These are phyloP conservation scores for Echinops telfairi DNA, from an alignment of 2,113 vertebrate species.

Conservation along the genomic window DNA sequence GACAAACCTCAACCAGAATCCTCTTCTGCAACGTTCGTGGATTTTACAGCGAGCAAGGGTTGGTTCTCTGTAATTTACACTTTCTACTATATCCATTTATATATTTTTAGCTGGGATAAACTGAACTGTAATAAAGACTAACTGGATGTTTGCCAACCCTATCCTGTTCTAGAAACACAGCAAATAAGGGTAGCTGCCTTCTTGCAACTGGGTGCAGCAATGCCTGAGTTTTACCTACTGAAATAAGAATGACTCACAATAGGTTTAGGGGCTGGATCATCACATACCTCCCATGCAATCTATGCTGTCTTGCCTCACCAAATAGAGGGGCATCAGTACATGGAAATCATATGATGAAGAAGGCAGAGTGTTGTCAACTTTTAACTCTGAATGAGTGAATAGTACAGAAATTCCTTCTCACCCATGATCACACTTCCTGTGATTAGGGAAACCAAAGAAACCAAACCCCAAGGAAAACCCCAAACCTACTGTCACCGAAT, in stretches of 20 bases:
- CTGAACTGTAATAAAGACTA: neutral
- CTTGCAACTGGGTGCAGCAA: too few species aligned
- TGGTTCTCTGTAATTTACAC: too few species aligned
- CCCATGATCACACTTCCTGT: neutral
- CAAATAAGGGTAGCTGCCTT: neutral
- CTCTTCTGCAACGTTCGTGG: too few species aligned
- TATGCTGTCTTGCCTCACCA: neutral
- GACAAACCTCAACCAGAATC: too few species aligned
- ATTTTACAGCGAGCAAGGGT: too few species aligned
- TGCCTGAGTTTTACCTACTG: neutral
- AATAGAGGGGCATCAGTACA: neutral
- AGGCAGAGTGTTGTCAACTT: neutral
- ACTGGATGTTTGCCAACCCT: neutral
- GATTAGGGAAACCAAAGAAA: neutral
- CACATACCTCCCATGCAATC: neutral
- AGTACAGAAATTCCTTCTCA: neutral
- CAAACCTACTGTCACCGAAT: too few species aligned
- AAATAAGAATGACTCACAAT: neutral
- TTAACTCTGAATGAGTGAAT: neutral
- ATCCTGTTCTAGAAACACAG: neutral
- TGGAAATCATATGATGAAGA: neutral
- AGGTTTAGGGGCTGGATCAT: neutral
- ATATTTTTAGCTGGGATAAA: neutral
- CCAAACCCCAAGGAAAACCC: too few species aligned
- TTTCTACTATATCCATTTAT: constrained; percentile 5